Evolutionary conservation across 1,140 invertebrate genomes (phyloP).

Genomic region (Stegodyphus mimosarum): DNA sequence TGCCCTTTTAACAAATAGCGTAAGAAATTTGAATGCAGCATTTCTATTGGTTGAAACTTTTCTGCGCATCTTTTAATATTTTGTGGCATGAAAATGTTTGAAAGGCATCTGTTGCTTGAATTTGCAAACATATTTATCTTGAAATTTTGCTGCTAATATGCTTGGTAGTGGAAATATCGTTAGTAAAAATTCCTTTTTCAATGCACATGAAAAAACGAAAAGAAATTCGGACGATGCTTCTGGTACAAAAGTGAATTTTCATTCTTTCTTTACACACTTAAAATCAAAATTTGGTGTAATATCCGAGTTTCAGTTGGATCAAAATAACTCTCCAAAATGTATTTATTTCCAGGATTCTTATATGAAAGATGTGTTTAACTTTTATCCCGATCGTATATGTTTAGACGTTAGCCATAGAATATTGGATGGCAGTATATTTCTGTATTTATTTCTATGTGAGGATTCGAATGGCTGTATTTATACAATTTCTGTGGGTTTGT

Average conservation of each 20-base stretch:
- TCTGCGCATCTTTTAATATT: no score
- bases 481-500: slow-evolving; percentile 12
- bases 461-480: slow-evolving; percentile 37
- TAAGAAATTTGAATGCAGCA: no score
- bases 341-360: slow-evolving; percentile 39
- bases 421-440: slow-evolving; percentile 9
- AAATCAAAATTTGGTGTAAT: slow-evolving; percentile 18
- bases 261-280: slow-evolving; percentile 1
- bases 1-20: no score
- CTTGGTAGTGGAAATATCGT: no score
- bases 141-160: no score
- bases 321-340: slow-evolving; percentile 1
- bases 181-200: no score
- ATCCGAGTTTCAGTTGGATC: slow-evolving; percentile 5
- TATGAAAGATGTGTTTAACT: slow-evolving; percentile 49
- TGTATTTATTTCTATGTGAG: slow-evolving; percentile 30
- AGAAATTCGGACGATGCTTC: no score
- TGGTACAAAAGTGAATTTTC: not conserved
- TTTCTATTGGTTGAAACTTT: no score
- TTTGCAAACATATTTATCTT: no score
- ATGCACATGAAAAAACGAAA: no score
- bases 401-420: slow-evolving; percentile 21
- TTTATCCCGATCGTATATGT: slow-evolving; percentile 38
- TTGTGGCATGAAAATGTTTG: no score
- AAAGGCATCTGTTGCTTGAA: no score